Percentiles rank a stretch among this genome's conserved stretches.
phyloP scores from a whole-genome alignment of 2,113 vertebrate species.

The Muntiacus reevesi region DNA sequence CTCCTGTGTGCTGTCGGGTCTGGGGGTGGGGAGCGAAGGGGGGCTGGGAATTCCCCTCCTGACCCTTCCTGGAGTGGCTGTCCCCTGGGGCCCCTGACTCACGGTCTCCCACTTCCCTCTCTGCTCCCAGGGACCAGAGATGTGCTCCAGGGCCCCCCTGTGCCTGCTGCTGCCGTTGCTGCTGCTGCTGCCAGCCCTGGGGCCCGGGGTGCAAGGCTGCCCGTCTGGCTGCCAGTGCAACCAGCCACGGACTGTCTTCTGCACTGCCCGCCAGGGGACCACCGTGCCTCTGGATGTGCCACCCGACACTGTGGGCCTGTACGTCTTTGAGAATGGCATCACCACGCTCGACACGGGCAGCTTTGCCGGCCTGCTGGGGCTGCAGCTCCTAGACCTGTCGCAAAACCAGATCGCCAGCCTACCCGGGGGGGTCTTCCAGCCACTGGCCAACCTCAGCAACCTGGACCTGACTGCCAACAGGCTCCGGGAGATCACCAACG shows the following conservation, averaged over 20 bases:
- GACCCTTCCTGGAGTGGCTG: not conserved
- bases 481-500: constrained; percentile 89
- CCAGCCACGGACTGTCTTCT: constrained; percentile 81
- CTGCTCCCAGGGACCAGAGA: constrained; percentile 52
- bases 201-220: constrained; percentile 61
- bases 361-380: constrained; percentile 82
- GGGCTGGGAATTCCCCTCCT: not conserved
- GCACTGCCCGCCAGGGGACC: constrained; percentile 70
- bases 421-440: constrained; percentile 88
- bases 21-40: not conserved
- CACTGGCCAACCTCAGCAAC: constrained; percentile 88
- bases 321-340: constrained; percentile 92
- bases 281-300: constrained; percentile 85
- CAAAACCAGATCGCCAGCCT: constrained; percentile 92
- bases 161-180: constrained; percentile 5
- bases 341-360: constrained; percentile 82
- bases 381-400: constrained; percentile 94
- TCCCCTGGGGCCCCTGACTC: not conserved
- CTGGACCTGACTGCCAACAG: constrained; percentile 94
- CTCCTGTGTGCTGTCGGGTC: not conserved
- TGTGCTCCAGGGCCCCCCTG: constrained; percentile 19
- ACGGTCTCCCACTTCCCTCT: not conserved
- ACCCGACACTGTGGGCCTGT: constrained; percentile 83
- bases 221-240: constrained; percentile 82
- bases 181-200: constrained; percentile 51